These are phyloP conservation scores for Riptortus pedestris DNA, from an alignment of 1,140 invertebrate species.

Conservation along the genomic window DNA sequence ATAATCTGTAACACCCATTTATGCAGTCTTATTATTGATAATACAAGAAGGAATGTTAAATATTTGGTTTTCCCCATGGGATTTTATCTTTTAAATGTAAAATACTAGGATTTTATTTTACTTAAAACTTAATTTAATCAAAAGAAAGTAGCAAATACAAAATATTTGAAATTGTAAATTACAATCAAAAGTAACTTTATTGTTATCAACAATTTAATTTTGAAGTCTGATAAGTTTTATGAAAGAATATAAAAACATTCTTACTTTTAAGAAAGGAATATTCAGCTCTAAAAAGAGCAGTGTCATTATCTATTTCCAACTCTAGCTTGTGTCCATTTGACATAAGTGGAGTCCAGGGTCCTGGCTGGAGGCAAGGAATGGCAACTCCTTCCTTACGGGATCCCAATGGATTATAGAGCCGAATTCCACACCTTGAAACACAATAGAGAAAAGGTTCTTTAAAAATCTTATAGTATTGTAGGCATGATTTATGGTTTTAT, in stretches of 20 bases:
- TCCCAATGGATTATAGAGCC: conserved; percentile 49
- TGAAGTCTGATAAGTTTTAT: no score
- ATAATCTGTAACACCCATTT: conserved; percentile 49
- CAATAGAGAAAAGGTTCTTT: background rate
- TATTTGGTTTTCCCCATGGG: no score
- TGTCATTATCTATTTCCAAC: conserved; percentile 66
- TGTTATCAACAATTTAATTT: no score
- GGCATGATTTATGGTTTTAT: background rate
- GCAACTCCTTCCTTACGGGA: conserved; percentile 60
- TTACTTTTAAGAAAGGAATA: conserved; percentile 82
- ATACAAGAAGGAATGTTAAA: no score
- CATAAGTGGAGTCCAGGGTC: conserved; percentile 72
- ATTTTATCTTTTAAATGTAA: no score
- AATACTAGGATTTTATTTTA: no score
- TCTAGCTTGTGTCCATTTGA: conserved; percentile 72
- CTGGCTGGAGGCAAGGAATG: conserved; percentile 65
- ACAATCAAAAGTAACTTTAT: no score
- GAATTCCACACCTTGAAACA: background rate
- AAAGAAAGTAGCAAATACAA: no score
- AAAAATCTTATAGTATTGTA: background rate
- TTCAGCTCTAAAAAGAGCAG: conserved; percentile 72
- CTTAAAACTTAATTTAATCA: no score
- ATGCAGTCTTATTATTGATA: background rate
- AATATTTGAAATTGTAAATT: no score
- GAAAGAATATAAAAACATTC: no score